Evolutionary conservation across 1,140 invertebrate genomes (phyloP).

Genomic region (Ditylenchus dipsaci): DNA sequence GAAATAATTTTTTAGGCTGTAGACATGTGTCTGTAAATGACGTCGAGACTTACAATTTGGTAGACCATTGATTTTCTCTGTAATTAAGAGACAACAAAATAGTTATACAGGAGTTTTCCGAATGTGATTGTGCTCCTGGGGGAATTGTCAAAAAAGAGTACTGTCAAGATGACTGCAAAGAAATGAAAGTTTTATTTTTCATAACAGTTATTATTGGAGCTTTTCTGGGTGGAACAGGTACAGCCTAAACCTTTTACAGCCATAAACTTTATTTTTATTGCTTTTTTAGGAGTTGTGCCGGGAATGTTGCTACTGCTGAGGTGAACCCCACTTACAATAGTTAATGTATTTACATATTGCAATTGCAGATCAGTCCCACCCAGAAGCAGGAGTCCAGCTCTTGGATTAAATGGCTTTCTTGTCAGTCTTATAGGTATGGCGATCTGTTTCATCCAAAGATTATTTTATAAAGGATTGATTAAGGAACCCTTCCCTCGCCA

Average conservation of each 20-base stretch:
- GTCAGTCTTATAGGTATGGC: conserved; percentile 47
- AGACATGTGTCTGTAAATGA: conserved; percentile 38
- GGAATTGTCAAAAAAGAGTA: conserved; percentile 52
- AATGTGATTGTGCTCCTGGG: conserved; percentile 48
- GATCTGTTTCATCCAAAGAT: not conserved
- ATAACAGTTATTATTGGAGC: conserved; percentile 47
- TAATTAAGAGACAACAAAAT: conserved; percentile 6
- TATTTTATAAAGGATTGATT: not conserved
- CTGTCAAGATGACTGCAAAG: conserved; percentile 18
- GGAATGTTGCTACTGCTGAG: conserved; percentile 53
- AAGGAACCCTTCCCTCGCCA: conserved; percentile 59
- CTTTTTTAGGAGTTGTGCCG: conserved; percentile 46
- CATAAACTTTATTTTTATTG: too few species aligned
- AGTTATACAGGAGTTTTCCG: conserved; percentile 43
- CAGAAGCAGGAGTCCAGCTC: conserved; percentile 46
- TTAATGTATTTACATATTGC: conserved; percentile 5
- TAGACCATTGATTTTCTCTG: conserved; percentile 18
- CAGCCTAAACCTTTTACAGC: too few species aligned
- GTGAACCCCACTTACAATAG: conserved; percentile 6
- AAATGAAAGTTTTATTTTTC: conserved; percentile 34
- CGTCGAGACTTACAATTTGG: conserved; percentile 33
- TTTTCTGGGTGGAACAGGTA: conserved; percentile 43
- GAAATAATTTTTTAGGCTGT: conserved; percentile 19
- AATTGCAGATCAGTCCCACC: conserved; percentile 54
- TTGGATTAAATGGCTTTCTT: conserved; percentile 57